phyloP scores from a whole-genome alignment of 2,888 invertebrate genomes.

The Alcis repandata region DNA sequence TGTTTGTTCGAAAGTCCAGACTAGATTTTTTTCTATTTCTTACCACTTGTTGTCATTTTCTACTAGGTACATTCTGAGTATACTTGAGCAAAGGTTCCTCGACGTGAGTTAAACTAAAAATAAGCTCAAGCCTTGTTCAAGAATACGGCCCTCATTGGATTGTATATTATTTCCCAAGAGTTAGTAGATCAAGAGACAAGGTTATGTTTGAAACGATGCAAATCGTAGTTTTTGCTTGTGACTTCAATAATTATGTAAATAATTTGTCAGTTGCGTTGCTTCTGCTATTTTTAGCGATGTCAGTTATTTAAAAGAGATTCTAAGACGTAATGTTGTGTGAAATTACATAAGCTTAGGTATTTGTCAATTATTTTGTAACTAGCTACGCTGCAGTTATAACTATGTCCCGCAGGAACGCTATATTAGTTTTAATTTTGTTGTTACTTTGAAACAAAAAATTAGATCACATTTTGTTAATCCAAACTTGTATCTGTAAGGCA shows the following conservation, averaged over 20 bases:
- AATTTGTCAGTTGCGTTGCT: neutral
- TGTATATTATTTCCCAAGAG: constrained; percentile 14
- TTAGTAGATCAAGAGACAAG: constrained; percentile 28
- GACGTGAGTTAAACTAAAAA: neutral
- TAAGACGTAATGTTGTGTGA: neutral
- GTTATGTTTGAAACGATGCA: constrained; percentile 10
- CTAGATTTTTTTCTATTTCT: no score
- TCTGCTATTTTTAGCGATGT: no score
- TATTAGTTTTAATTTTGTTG: no score
- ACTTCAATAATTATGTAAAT: constrained; percentile 20
- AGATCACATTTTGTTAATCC: no score
- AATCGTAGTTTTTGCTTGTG: constrained; percentile 15
- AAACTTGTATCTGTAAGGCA: no score
- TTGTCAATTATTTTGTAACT: neutral
- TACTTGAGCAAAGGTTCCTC: neutral
- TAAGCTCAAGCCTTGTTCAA: neutral
- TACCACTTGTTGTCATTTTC: no score
- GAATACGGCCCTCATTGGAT: neutral
- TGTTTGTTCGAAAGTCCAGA: no score
- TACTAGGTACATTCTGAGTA: neutral
- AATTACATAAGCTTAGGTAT: neutral
- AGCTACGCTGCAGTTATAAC: no score
- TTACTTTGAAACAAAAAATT: no score
- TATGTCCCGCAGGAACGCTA: no score
- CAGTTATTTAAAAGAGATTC: constrained; percentile 4